These are phyloP conservation scores for Enteromius paludinosus DNA, from an alignment of 2,797 vertebrate genomes.

Conservation along the genomic window DNA sequence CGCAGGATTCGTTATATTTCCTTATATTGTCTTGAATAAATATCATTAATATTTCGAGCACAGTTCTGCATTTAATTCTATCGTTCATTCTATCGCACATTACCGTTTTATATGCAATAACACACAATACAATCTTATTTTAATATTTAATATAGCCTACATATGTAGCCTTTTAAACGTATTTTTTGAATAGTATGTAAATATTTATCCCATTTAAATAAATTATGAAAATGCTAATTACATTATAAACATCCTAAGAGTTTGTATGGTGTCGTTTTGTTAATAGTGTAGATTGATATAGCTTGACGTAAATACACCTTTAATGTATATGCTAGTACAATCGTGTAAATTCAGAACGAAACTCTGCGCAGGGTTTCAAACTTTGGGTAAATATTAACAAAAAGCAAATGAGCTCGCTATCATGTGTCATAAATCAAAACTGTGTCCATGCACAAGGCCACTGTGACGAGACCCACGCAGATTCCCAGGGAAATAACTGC, in stretches of 20 bases:
- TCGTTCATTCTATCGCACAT: background rate
- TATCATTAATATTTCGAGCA: background rate
- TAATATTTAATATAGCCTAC: background rate
- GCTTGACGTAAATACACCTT: background rate
- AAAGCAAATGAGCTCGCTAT: constrained; percentile 76
- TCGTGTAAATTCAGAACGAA: background rate
- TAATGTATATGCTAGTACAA: background rate
- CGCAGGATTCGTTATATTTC: background rate
- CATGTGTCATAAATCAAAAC: constrained; percentile 86
- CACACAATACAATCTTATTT: background rate
- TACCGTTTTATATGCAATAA: background rate
- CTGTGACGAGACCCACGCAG: constrained; percentile 81
- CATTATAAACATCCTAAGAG: background rate
- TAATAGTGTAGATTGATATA: background rate
- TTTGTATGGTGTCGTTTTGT: background rate
- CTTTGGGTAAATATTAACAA: constrained; percentile 89
- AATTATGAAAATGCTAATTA: background rate
- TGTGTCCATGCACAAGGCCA: constrained; percentile 81
- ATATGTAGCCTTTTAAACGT: background rate
- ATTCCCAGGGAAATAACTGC: constrained; percentile 66
- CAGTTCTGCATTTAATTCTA: background rate
- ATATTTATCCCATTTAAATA: background rate
- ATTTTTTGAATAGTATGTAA: background rate
- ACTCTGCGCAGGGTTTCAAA: constrained; percentile 44
- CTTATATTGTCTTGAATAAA: background rate